Conservation (phyloP, 2,113 vertebrate species). For the Corydoras maculifer region DNA sequence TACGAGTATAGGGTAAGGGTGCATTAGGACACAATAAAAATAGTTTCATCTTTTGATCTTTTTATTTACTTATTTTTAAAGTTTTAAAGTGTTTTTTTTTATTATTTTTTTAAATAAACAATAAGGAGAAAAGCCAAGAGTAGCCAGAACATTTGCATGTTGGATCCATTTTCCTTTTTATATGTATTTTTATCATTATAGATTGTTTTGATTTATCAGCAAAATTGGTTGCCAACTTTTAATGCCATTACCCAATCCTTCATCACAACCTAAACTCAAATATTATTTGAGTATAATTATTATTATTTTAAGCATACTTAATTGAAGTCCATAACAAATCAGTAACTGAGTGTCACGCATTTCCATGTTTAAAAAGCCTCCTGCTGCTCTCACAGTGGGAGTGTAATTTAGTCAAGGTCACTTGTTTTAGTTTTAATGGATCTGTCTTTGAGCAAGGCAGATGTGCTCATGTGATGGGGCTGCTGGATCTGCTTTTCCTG, state of each 20-base stretch:
- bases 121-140: too few species aligned
- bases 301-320: constrained; percentile 20
- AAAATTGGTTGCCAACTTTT: too few species aligned
- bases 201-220: too few species aligned
- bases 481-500: constrained; percentile 13
- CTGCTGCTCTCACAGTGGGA: constrained; percentile 26
- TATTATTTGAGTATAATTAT: constrained; percentile 42
- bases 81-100: too few species aligned
- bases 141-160: too few species aligned
- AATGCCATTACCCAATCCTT: neutral
- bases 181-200: too few species aligned
- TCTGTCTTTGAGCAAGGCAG: constrained; percentile 12
- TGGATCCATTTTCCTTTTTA: too few species aligned
- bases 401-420: constrained; percentile 58
- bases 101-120: too few species aligned
- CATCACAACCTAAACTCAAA: constrained; percentile 58
- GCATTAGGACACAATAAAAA: too few species aligned
- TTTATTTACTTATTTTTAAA: too few species aligned
- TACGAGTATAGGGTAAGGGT: too few species aligned
- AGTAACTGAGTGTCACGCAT: constrained; percentile 54
- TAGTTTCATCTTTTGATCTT: too few species aligned
- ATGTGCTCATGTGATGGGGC: constrained; percentile 7
- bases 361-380: constrained; percentile 30
- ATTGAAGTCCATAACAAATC: constrained; percentile 58
- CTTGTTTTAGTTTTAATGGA: constrained; percentile 43